A percentile compares a stretch with the other conserved stretches of the same genome.
phyloP scores from a whole-genome alignment of 2,888 invertebrate genomes.

The Napeogenes inachia region DNA sequence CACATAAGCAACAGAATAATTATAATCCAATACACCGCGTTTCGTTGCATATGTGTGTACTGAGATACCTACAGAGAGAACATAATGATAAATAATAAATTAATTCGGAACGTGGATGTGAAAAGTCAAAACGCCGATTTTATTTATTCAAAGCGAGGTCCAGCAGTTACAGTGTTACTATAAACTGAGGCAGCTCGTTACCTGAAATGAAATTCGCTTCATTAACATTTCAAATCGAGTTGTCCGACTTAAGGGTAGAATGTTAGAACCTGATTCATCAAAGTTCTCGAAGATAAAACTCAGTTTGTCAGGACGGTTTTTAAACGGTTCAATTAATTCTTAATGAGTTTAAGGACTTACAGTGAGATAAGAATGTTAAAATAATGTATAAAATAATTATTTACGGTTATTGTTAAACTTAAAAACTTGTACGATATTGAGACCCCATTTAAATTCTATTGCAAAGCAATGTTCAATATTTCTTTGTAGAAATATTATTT shows the following conservation, averaged over 20 bases:
- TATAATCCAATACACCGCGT: too few species aligned
- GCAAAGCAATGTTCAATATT: background rate
- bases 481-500: background rate
- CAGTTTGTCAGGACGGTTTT: conserved; percentile 20
- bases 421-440: too few species aligned
- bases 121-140: conserved; percentile 2
- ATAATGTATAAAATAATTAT: background rate
- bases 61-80: too few species aligned
- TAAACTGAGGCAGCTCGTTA: conserved; percentile 36
- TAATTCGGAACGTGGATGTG: background rate
- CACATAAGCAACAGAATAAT: too few species aligned
- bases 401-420: too few species aligned
- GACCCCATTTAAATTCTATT: too few species aligned
- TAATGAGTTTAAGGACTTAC: conserved; percentile 10
- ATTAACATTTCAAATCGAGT: conserved; percentile 48
- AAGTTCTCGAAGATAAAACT: conserved; percentile 21
- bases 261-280: conserved; percentile 33
- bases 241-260: conserved; percentile 12
- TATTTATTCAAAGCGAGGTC: conserved; percentile 16
- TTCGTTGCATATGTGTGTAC: too few species aligned
- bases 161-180: conserved; percentile 23
- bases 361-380: background rate
- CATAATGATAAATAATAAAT: too few species aligned
- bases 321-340: conserved; percentile 7
- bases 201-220: conserved; percentile 47